Base-by-base conservation (phyloP, 2,797 vertebrate genomes). In the Malurus splendens region DNA sequence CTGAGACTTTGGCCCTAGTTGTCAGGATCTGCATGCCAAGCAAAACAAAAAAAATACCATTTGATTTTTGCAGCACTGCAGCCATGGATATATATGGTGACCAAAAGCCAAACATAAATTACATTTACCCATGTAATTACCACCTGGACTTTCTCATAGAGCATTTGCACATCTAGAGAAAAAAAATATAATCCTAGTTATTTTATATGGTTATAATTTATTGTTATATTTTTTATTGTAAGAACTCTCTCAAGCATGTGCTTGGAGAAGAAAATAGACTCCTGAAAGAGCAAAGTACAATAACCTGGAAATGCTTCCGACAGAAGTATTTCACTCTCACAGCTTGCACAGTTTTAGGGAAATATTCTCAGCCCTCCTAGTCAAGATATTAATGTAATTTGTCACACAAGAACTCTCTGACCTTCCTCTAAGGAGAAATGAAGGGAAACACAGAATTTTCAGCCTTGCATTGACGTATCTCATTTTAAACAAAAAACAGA, bases 401-500 rank as follows among this genome's bases (percentile, higher is more conserved):
- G 55, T 87, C 84, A 88, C 48, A 73, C 12, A 62, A 72, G 55
- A 68, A 48, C 18, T 77, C 66, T 71, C 44, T 87, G 54, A 71
- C 47, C 62, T 72, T 85, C 19, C 38, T 28, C 61, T 48, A n/a
- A 7, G 38, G 92, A 82, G 66, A 80, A 67, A 72, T 74, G 3
- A 74, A 54, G 33, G 62, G 24, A 82, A 82, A 59, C 27, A 54
- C 24, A 59, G 9, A 45, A 25, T 55, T 67, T 60, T 12, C 32
- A 85, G 28, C 25, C 15, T 41, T 64, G 36, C 56, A 60, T 6
- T 93, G 47, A 92, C 65, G 27, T 50, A 18, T 23, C 24, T 72
- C 36, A 32, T 87, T 74, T 86, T 84, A 79, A 74, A 85, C 38
- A 83, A 88, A 85, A 93, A n/a, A 0, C 94, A 98, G 97, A 82